Evolutionary conservation across 2,113 vertebrate species (phyloP).

Genomic region (Cranoglanis bouderius): DNA sequence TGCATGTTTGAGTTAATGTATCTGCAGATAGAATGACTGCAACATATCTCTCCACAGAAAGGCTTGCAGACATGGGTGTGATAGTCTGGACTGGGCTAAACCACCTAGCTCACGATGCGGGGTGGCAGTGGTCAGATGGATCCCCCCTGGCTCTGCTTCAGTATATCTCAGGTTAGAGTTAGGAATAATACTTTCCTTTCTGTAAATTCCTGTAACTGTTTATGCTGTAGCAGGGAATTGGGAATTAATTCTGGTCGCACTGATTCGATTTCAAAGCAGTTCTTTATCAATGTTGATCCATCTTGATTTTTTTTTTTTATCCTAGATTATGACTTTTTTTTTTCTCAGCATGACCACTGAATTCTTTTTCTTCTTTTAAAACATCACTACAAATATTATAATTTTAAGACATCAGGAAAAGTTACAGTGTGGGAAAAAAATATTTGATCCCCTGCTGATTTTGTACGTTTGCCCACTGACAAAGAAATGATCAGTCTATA

Average conservation of each 20-base stretch:
- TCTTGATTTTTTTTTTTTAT: not conserved
- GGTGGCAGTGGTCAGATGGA: constrained; percentile 94
- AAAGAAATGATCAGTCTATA: no score
- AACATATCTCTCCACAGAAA: constrained; percentile 70
- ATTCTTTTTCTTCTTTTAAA: not conserved
- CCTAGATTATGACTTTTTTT: not conserved
- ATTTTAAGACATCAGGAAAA: no score
- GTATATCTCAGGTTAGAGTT: constrained; percentile 81
- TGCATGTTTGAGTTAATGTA: not conserved
- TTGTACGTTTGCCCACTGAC: no score
- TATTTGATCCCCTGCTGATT: no score
- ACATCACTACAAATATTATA: not conserved
- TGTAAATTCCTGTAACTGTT: not conserved
- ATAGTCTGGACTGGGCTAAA: constrained; percentile 90
- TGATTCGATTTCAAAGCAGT: not conserved
- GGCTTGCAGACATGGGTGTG: constrained; percentile 69
- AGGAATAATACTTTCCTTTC: not conserved
- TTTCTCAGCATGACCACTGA: not conserved
- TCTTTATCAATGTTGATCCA: not conserved
- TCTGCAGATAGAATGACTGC: not conserved
- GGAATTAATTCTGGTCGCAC: not conserved
- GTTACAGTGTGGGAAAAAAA: no score
- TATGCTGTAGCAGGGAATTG: not conserved
- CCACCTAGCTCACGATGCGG: constrained; percentile 75
- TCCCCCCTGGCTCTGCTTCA: constrained; percentile 79